These are phyloP conservation scores for Drosophila rhopaloa DNA, from an alignment of 1,140 invertebrate genomes.

Conservation along the genomic window DNA sequence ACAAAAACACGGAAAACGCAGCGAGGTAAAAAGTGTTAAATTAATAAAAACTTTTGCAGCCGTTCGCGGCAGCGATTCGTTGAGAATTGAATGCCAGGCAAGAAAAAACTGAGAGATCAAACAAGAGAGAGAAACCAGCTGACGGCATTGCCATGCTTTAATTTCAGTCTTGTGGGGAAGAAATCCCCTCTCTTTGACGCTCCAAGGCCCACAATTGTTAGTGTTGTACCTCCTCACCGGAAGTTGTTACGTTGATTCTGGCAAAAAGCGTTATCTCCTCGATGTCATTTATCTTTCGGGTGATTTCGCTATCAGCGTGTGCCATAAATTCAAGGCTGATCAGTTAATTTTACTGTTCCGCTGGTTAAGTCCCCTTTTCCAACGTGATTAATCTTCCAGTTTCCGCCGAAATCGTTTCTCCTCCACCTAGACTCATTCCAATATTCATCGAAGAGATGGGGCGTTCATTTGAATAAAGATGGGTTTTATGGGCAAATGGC, in stretches of 20 bases:
- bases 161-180: slow-evolving; percentile 1
- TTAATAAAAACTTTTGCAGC: slow-evolving; percentile 44
- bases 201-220: slow-evolving; percentile 1
- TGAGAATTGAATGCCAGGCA: slow-evolving; percentile 56
- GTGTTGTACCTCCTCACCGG: slow-evolving; percentile 48
- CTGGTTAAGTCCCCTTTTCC: slow-evolving; percentile 50
- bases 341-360: slow-evolving; percentile 18
- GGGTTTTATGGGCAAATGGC: slow-evolving; percentile 44
- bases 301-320: slow-evolving; percentile 40
- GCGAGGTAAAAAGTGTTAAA: slow-evolving; percentile 38
- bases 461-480: slow-evolving; percentile 48
- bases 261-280: slow-evolving; percentile 31
- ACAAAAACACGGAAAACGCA: slow-evolving; percentile 57
- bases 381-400: slow-evolving; percentile 51
- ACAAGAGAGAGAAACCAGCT: slow-evolving; percentile 29
- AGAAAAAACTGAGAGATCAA: slow-evolving; percentile 10
- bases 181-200: no score
- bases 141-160: slow-evolving; percentile 35
- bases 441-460: slow-evolving; percentile 16
- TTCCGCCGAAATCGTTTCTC: slow-evolving; percentile 49
- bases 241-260: slow-evolving; percentile 64
- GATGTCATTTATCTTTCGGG: slow-evolving; percentile 56
- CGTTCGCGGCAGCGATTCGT: slow-evolving; percentile 63
- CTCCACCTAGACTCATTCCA: slow-evolving; percentile 29
- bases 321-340: slow-evolving; percentile 38